phyloP scores from a whole-genome alignment of 1,140 invertebrate genomes.

The Polyergus mexicanus region DNA sequence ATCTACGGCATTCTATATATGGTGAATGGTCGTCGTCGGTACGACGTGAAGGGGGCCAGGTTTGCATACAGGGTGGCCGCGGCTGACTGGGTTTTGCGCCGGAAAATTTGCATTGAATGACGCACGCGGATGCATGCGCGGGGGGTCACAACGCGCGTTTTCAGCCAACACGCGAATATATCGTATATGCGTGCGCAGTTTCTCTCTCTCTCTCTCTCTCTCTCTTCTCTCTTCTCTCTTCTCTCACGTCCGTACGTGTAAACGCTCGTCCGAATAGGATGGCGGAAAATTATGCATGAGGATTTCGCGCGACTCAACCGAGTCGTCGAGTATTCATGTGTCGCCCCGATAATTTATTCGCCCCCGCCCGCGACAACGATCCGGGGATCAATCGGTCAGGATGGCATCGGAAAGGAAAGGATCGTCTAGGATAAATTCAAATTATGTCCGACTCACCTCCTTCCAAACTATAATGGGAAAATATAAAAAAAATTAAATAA shows the following conservation, averaged over 20 bases:
- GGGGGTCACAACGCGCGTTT: slow-evolving; percentile 67
- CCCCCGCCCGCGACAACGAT: not conserved
- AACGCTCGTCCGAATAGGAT: slow-evolving; percentile 56
- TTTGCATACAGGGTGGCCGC: slow-evolving; percentile 67
- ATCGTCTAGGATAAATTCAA: slow-evolving; percentile 13
- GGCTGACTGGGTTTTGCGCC: slow-evolving; percentile 76
- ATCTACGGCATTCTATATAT: not conserved
- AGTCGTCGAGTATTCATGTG: slow-evolving; percentile 48
- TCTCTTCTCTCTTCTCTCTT: slow-evolving; percentile 3
- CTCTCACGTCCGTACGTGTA: slow-evolving; percentile 49
- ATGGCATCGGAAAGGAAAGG: slow-evolving; percentile 18
- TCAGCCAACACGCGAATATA: slow-evolving; percentile 17
- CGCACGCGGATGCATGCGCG: slow-evolving; percentile 62
- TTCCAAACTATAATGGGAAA: not conserved
- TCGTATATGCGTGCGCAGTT: slow-evolving; percentile 26
- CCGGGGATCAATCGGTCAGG: slow-evolving; percentile 20
- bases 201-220: slow-evolving; percentile 1
- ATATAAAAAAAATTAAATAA: no score
- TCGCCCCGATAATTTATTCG: slow-evolving; percentile 51
- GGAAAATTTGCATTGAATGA: slow-evolving; percentile 77
- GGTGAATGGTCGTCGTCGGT: slow-evolving; percentile 20
- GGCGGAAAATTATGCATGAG: slow-evolving; percentile 64
- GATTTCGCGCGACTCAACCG: slow-evolving; percentile 49
- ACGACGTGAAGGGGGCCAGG: slow-evolving; percentile 8
- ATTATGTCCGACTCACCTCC: not conserved